Percentiles rank a stretch among this genome's conserved stretches.
Evolutionary conservation across 2,797 vertebrate species (phyloP).

Genomic region (Melopsittacus undulatus): DNA sequence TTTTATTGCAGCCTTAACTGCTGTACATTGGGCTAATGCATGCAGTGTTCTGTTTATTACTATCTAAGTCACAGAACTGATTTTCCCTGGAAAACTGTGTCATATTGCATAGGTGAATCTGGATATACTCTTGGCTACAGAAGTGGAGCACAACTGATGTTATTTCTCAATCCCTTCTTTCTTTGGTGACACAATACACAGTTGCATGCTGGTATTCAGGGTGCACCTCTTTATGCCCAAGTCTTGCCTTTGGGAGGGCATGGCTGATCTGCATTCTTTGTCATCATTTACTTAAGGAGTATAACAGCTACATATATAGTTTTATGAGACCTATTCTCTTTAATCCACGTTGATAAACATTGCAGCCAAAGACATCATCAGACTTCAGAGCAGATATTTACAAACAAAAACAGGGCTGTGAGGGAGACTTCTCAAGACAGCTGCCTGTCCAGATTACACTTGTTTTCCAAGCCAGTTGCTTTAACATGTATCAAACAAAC

Average conservation of each 20-base stretch:
- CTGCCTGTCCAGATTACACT: background rate
- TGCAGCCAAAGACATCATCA: background rate
- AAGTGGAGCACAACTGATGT: background rate
- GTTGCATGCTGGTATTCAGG: accelerated
- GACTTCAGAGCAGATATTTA: background rate
- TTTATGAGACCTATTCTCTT: background rate
- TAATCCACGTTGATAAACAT: background rate
- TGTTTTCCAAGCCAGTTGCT: background rate
- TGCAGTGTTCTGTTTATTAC: background rate
- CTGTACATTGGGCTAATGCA: background rate
- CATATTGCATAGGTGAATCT: background rate
- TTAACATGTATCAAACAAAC: background rate
- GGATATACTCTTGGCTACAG: background rate
- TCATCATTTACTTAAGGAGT: background rate
- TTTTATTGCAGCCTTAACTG: background rate
- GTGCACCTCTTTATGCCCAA: background rate
- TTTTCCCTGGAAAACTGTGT: background rate
- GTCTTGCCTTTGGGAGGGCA: background rate
- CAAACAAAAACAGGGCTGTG: background rate
- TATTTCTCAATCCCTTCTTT: background rate
- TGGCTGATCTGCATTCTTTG: background rate
- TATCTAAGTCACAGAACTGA: background rate
- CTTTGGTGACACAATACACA: background rate
- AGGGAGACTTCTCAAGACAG: background rate
- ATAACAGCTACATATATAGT: background rate